Conservation (phyloP, 2,113 vertebrate genomes). For the Myotis lucifugus region DNA sequence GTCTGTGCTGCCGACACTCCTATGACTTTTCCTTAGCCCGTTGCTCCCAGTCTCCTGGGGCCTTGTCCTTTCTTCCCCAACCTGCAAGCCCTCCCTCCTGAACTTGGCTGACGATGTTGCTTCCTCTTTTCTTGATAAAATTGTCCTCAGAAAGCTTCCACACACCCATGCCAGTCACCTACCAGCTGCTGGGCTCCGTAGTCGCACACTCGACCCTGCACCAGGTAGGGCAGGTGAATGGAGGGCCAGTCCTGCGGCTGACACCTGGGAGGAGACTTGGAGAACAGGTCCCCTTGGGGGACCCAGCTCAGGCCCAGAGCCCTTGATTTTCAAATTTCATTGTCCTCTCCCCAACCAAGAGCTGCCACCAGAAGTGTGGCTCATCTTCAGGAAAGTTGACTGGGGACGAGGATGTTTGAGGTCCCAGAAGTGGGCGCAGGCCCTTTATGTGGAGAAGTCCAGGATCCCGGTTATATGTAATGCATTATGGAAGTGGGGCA, state of each 20-base stretch:
- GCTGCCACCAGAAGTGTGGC: no score
- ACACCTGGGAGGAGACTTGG: no score
- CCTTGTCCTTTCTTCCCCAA: neutral
- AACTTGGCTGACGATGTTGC: neutral
- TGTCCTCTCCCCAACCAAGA: neutral
- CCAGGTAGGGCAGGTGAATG: rapidly evolving
- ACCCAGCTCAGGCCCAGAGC: neutral
- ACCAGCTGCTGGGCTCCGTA: rapidly evolving
- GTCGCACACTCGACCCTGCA: rapidly evolving
- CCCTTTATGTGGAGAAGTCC: neutral
- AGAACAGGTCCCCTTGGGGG: rapidly evolving
- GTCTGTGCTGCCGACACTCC: neutral
- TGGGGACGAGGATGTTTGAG: neutral
- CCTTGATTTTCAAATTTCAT: neutral
- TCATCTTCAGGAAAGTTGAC: neutral
- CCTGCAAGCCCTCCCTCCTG: neutral
- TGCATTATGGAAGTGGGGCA: neutral
- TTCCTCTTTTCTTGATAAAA: neutral
- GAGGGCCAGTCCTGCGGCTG: rapidly evolving
- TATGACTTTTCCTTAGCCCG: neutral
- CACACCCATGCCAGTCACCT: rapidly evolving
- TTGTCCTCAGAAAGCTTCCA: neutral
- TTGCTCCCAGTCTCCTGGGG: neutral
- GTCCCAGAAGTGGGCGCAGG: no score
- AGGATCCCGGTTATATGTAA: no score